Base-by-base conservation (phyloP, 2,113 vertebrate genomes). In the Monarcha castaneiventris region DNA sequence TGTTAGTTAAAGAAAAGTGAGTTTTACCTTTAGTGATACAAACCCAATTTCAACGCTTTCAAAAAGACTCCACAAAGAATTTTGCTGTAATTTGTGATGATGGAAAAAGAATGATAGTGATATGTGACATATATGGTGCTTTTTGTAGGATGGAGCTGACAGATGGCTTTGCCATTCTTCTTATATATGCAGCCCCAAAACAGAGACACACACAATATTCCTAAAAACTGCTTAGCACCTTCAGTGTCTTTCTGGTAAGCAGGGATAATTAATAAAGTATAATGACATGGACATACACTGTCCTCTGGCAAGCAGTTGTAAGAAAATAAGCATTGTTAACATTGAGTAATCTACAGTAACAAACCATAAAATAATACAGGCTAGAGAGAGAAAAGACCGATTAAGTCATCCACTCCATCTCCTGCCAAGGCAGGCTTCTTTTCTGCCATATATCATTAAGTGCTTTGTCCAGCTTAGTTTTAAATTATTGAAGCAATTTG, bases 401-500 rank as follows among this genome's bases (percentile, higher is more conserved):
- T 97, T 84, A 94, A 87, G 55, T 97, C 90, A 96, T 93, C 8
- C 32, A 20, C 52, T 89, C 32, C 44, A 55, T 59, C 67, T 96
- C 64, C 83, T 94, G 92, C 90, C 86, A 95, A 94, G 64, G 27
- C 79, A 94, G 81, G 26, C 63, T 89, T 90, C 55, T 78, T 74
- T 87, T 63, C 84, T 95, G 89, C 75, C 73, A 63, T 96, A 80
- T 93, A 91, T 87, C 87, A 85, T 93, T 81, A 93, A 92, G 74
- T 85, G 77, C 25, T 84, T 91, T 91, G 54, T 90, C 69, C 89
- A 82, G 81, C 56, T 74, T 90, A 61, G 48, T 93, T 94, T 91
- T 96, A 94, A 97, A 97, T 96, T 90, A 95, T 92, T 95, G 37
- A 96, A 67, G 68, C 37, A 89, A 89, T 86, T 89, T 90, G 69